Evolutionary conservation across 2,888 invertebrate genomes (phyloP), one percentile per base, ranked within the genome.

Genomic region (Trachelus tabidus): DNA sequence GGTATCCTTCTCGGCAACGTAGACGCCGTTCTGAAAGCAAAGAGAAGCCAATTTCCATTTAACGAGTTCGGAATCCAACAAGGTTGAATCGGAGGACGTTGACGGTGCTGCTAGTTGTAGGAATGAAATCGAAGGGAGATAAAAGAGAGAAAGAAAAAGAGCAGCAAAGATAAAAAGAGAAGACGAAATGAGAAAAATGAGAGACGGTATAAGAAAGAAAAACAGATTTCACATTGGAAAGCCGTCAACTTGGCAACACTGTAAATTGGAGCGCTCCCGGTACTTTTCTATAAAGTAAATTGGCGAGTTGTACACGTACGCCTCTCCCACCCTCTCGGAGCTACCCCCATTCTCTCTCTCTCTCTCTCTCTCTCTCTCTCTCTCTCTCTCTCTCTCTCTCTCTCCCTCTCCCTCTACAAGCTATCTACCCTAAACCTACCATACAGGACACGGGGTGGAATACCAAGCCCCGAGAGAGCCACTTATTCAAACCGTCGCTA

Each of bases 1-100:
- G 86, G 95, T 94, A 91, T 97, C 97, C 84, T 94, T 94, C 80
- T 93, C 91, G 85, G 93, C 93, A 84, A 85, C 86, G 83, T 90
- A 91, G 76, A 86, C 83, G 79, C 90, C 93, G 87, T 93, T 92
- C 94, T 94, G 90, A 34, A 92, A 92, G 40, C 23, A 56, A 23
- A 23, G 40, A 23, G 40, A 56, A 56, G 40, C 23, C 40, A 56
- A 56, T 56, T 56, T 56, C 40, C 40, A 23, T 56, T 56, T 56
- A 56, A 56, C 23, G 40, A 56, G 40, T 56, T 56, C 6, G 23
- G 40, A 56, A 56, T 56, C 23, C 40, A 56, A 9, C 6, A 56
- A 56, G 40, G 23, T 56, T 23, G 40, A 56, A 56, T 56, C 23
- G 40, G 40, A 56, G 23, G 40, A 23, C 23, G 40, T 56, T 56